Conservation (phyloP, 2,888 invertebrate genomes). For the Zootermopsis nevadensis region DNA sequence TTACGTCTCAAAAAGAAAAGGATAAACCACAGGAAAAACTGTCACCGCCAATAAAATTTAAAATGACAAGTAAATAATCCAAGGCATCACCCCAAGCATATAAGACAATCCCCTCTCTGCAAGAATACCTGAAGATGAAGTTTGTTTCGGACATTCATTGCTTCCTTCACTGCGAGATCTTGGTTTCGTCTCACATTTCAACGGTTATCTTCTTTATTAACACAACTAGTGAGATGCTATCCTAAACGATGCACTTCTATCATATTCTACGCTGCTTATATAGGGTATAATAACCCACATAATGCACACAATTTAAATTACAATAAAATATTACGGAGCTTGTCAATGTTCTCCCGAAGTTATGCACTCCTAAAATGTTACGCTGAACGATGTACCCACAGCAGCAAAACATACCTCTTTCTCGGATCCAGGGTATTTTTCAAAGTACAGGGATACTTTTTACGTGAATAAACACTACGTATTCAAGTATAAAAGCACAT, state of each 20-base stretch:
- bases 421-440: constrained; percentile 50
- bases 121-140: constrained; percentile 42
- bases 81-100: constrained; percentile 29
- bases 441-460: constrained; percentile 46
- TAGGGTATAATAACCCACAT: constrained; percentile 30
- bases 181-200: constrained; percentile 44
- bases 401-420: constrained; percentile 50
- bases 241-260: constrained; percentile 37
- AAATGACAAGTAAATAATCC: constrained; percentile 4
- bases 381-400: constrained; percentile 37
- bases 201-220: constrained; percentile 31
- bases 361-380: constrained; percentile 45
- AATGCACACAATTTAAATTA: constrained; percentile 39
- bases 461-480: constrained; percentile 39
- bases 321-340: constrained; percentile 36
- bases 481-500: constrained; percentile 49
- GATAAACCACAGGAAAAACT: not conserved
- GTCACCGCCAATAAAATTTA: not conserved
- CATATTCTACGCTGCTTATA: constrained; percentile 27
- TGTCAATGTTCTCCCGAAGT: constrained; percentile 41
- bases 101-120: constrained; percentile 11
- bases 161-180: constrained; percentile 40
- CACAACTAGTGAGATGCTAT: constrained; percentile 17
- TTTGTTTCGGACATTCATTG: constrained; percentile 44
- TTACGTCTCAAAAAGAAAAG: not conserved